phyloP scores from a whole-genome alignment of 1,140 invertebrate genomes.

The Mycetomoellerius zeteki region DNA sequence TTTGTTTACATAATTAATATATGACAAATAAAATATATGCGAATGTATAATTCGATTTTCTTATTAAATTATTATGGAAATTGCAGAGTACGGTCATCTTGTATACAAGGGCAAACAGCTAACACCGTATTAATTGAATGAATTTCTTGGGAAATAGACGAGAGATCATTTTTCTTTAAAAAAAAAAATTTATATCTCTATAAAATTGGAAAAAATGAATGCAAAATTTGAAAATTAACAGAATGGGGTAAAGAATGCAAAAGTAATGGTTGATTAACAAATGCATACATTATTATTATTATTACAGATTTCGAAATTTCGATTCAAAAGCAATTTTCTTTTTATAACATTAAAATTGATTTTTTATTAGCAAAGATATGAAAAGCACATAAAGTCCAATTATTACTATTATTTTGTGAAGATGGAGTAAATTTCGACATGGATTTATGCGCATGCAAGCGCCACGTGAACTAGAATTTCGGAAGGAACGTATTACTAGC shows the following conservation, averaged over 20 bases:
- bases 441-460: not conserved
- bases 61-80: constrained; percentile 1
- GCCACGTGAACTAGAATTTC: constrained; percentile 34
- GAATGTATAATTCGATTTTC: not conserved
- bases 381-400: not conserved
- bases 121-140: not conserved
- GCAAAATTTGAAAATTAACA: constrained; percentile 4
- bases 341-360: not conserved
- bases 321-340: not conserved
- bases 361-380: not conserved
- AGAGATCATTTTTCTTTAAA: not conserved
- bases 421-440: constrained; percentile 38
- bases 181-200: not conserved
- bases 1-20: not conserved
- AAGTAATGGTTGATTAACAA: not conserved
- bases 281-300: not conserved
- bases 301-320: not conserved
- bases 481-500: not conserved
- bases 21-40: not conserved
- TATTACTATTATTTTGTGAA: not conserved
- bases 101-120: not conserved
- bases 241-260: not conserved
- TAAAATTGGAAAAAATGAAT: constrained; percentile 1
- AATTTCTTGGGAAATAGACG: not conserved
- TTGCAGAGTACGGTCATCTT: no score